phyloP scores from a whole-genome alignment of 2,888 invertebrate species.

The Brenthis daphne region DNA sequence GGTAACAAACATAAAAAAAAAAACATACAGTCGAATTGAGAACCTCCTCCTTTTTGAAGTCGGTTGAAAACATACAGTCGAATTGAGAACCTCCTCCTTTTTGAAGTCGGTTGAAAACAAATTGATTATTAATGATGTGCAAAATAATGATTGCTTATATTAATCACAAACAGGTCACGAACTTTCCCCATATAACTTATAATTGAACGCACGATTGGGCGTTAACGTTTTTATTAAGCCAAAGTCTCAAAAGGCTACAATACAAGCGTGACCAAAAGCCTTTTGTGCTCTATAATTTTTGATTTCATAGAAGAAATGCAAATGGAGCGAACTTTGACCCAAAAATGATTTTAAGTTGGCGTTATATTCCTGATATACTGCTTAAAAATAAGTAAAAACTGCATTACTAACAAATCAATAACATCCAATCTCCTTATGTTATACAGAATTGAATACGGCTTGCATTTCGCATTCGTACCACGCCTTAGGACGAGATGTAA shows the following conservation, averaged over 20 bases:
- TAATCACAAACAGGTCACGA: conserved; percentile 14
- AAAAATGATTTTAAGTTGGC: background rate
- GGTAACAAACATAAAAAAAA: too few species aligned
- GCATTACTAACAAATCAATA: conserved; percentile 14
- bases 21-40: too few species aligned
- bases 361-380: background rate
- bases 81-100: too few species aligned
- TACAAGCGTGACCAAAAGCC: conserved; percentile 31
- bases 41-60: too few species aligned
- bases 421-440: conserved; percentile 13
- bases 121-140: background rate
- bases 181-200: conserved; percentile 13
- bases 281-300: conserved; percentile 33
- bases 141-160: conserved; percentile 8
- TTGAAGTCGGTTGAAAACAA: too few species aligned
- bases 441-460: conserved; percentile 25
- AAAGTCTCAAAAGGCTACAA: conserved; percentile 32
- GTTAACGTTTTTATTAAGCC: conserved; percentile 27
- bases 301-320: conserved; percentile 29
- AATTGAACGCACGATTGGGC: conserved; percentile 27
- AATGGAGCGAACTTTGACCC: conserved; percentile 15
- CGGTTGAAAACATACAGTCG: too few species aligned
- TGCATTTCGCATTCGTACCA: conserved; percentile 42
- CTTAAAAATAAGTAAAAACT: too few species aligned
- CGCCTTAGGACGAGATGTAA: conserved; percentile 46